Percentiles rank a stretch among this genome's conserved stretches.
Evolutionary conservation across 2,888 invertebrate species (phyloP).

Genomic region (Tipula helvola): DNA sequence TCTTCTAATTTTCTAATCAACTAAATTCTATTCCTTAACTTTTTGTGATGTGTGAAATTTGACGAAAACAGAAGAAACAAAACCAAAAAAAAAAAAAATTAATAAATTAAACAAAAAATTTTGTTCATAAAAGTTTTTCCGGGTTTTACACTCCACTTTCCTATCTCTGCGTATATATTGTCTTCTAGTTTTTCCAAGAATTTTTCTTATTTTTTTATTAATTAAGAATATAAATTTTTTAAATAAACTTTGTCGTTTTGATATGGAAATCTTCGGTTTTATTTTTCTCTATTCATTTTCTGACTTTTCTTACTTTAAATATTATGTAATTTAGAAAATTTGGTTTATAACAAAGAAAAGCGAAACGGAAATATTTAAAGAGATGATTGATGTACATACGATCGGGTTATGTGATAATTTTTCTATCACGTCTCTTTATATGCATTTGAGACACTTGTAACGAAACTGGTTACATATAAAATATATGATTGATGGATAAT

Average conservation of each 20-base stretch:
- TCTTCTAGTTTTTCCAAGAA: neutral
- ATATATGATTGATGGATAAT: neutral
- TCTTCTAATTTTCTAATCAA: neutral
- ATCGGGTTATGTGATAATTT: neutral
- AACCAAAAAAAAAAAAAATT: neutral
- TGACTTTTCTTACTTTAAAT: neutral
- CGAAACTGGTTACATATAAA: neutral
- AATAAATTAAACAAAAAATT: neutral
- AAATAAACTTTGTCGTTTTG: constrained; percentile 4
- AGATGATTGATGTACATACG: neutral
- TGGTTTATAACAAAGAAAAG: neutral
- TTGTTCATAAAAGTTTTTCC: neutral
- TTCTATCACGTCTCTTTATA: neutral
- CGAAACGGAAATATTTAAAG: neutral
- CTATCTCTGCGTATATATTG: neutral
- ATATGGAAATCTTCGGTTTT: neutral
- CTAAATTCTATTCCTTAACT: neutral
- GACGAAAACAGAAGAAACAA: neutral
- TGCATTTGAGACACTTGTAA: neutral
- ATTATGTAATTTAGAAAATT: neutral
- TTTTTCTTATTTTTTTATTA: neutral
- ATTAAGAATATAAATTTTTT: neutral
- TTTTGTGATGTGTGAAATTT: constrained; percentile 4
- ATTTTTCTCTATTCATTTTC: neutral
- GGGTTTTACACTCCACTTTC: neutral